Evolutionary conservation across 2,888 invertebrate species (phyloP).

Genomic region (Andrena fulva): DNA sequence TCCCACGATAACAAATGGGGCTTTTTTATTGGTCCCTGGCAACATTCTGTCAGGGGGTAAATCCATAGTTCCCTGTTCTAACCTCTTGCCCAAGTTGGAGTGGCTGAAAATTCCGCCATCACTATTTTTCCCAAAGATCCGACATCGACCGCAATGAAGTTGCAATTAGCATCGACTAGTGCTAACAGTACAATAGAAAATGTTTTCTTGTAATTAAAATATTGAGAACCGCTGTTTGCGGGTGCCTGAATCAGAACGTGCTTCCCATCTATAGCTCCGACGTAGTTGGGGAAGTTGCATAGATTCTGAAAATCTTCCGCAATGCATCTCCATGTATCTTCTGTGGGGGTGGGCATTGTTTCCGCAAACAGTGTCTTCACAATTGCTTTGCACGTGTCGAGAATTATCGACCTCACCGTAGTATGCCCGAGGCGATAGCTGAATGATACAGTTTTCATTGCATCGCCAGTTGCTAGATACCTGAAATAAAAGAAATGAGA

Average conservation of each 20-base stretch:
- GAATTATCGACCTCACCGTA: neutral
- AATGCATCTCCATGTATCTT: neutral
- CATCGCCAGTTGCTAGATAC: constrained; percentile 9
- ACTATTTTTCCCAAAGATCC: neutral
- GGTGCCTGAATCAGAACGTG: neutral
- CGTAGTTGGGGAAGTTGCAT: constrained; percentile 18
- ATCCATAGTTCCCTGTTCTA: neutral
- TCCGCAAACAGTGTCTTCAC: neutral
- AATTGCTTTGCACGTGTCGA: neutral
- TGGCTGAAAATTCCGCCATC: neutral
- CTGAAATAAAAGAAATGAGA: neutral
- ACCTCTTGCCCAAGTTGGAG: neutral
- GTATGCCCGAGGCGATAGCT: constrained; percentile 4
- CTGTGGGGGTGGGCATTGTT: constrained; percentile 4
- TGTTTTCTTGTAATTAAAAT: neutral
- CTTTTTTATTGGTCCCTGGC: neutral
- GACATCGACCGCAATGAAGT: neutral
- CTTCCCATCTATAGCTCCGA: constrained; percentile 13
- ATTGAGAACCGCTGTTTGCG: neutral
- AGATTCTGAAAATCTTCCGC: neutral
- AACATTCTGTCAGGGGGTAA: neutral
- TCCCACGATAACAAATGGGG: neutral
- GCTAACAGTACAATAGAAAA: neutral
- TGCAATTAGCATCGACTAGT: neutral
- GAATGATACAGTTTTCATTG: neutral